Evolutionary conservation across 2,113 vertebrate genomes (phyloP), one percentile per base, ranked within the genome.

Genomic region (Larimichthys crocea): DNA sequence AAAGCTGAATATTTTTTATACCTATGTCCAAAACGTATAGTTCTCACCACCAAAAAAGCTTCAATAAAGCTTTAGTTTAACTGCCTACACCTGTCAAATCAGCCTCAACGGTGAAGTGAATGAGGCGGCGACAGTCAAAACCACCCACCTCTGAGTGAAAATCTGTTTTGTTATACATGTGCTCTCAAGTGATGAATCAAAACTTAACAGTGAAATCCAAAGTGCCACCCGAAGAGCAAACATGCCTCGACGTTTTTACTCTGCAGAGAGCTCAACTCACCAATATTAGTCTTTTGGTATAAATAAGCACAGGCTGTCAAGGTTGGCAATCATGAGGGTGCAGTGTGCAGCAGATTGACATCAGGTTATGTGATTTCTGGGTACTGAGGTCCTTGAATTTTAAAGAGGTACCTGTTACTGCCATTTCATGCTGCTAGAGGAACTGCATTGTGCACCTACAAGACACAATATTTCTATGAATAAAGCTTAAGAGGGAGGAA

Each of bases 321-420:
- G 56, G 49, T 8, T 52, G 42, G 40, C 55, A 57, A 59, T 67
- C 72, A 76, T 19, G 15, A 50, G 9, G 52, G 59, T 16, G 46
- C 24, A 24, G 50, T 31, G 8, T 74, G 53, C n/a, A 5, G 55
- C 24, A 31, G 44, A 20, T 17, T 80, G 17, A 66, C 29, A 63
- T 74, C 72, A 48, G 56, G 12, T 57, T 80, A 52, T 31, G 12
- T 26, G 63, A 85, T 63, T 71, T 71, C 50, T 55, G 29, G 29
- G 48, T 60, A 16, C 16, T 53, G 3, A 63, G 46, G 44, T 60
- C 68, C 52, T 82, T 83, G 69, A 61, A 42, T 81, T 68, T 74
- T 40, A 14, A 62, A 69, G 40, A 24, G 22, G 29, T 55, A 7
- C 57, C 40, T 52, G 26, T 48, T 67, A 49, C 22, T 75, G 61